A percentile compares a stretch with the other conserved stretches of the same genome.
Conservation (phyloP, 2,797 vertebrate species). For the Fistularia tabacaria region DNA sequence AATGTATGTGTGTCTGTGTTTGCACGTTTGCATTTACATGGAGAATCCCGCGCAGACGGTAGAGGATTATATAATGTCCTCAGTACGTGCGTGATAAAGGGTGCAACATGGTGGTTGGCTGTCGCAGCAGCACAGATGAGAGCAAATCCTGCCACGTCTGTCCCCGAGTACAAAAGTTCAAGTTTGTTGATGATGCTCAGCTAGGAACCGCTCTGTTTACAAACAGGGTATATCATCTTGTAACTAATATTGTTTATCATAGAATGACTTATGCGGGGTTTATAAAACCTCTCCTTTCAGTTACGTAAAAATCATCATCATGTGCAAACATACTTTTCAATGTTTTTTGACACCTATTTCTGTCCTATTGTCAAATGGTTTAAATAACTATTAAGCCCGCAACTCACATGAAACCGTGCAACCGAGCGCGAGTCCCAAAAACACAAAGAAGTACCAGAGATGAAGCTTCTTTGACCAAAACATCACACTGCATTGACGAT, state of each 20-base stretch:
- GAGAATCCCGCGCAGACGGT: slow-evolving; percentile 34
- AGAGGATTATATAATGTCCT: slow-evolving; percentile 60
- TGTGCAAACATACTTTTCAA: no score
- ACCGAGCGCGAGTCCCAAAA: no score
- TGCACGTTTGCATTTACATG: slow-evolving; percentile 19
- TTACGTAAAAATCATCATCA: no score
- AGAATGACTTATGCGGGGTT: background rate
- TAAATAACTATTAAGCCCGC: no score
- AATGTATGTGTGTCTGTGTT: slow-evolving; percentile 8
- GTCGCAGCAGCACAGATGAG: slow-evolving; percentile 32
- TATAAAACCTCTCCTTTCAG: no score
- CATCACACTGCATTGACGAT: no score
- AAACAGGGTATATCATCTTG: no score
- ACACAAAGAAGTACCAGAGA: no score
- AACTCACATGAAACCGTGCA: no score
- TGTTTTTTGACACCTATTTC: no score
- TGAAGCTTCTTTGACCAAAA: no score
- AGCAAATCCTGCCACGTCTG: slow-evolving; percentile 39
- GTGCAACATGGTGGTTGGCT: slow-evolving; percentile 64
- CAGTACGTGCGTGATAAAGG: slow-evolving; percentile 57
- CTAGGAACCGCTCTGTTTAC: background rate
- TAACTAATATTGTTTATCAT: background rate
- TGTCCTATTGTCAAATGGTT: no score
- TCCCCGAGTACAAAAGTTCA: slow-evolving; percentile 25
- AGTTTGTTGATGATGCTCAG: slow-evolving; percentile 20